These are phyloP conservation scores for Latrodectus hesperus DNA, from an alignment of 2,888 invertebrate genomes.

Conservation along the genomic window DNA sequence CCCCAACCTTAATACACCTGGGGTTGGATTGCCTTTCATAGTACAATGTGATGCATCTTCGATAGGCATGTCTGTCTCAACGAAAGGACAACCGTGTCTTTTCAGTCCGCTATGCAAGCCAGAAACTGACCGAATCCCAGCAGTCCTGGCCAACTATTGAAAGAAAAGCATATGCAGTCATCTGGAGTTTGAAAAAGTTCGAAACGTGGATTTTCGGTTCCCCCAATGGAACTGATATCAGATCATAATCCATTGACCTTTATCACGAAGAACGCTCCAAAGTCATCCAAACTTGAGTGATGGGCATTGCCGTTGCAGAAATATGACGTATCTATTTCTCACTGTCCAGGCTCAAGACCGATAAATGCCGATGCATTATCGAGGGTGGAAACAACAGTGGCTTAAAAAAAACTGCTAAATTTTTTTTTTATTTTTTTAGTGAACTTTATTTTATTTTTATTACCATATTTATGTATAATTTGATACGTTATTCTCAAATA, in stretches of 20 bases:
- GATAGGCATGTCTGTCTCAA: background rate
- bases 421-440: too few relatives aligned
- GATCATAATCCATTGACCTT: slow-evolving; percentile 5
- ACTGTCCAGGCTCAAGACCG: background rate
- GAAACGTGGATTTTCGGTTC: slow-evolving; percentile 4
- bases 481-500: too few relatives aligned
- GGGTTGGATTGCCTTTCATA: background rate
- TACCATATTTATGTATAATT: too few relatives aligned
- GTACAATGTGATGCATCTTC: background rate
- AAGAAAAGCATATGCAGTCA: background rate
- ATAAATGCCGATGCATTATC: background rate
- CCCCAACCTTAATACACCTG: background rate
- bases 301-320: background rate
- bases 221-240: background rate
- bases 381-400: background rate
- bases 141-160: slow-evolving; percentile 4
- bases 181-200: slow-evolving; percentile 5
- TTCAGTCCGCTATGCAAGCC: slow-evolving; percentile 1
- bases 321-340: background rate
- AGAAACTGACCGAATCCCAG: background rate
- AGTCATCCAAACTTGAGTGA: background rate
- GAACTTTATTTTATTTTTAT: too few relatives aligned
- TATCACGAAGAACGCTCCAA: background rate
- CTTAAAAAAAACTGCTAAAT: too few relatives aligned
- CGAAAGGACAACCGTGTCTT: background rate